phyloP scores from a whole-genome alignment of 2,113 vertebrate genomes.

The Aptenodytes patagonicus region DNA sequence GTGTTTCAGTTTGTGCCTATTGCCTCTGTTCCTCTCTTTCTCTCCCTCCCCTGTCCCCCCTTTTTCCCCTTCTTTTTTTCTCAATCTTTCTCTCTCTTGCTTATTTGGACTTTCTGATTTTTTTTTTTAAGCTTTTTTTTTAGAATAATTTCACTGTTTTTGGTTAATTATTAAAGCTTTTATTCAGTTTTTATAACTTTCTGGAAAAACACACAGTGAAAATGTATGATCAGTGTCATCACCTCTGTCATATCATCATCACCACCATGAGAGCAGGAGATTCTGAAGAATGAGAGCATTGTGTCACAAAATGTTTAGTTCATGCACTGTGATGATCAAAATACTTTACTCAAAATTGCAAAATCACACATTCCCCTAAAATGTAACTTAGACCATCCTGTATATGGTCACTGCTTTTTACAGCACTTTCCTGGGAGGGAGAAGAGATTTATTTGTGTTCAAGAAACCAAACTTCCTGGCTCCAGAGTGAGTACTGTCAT shows the following conservation, averaged over 20 bases:
- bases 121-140: background rate
- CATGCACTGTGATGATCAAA: background rate
- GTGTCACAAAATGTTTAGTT: background rate
- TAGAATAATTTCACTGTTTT: background rate
- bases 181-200: background rate
- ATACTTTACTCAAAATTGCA: background rate
- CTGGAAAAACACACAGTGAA: background rate
- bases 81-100: background rate
- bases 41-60: accelerated
- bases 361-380: background rate
- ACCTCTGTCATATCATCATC: background rate
- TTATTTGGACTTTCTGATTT: background rate
- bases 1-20: background rate
- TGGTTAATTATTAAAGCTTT: background rate
- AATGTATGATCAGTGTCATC: accelerated
- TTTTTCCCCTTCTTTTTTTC: background rate
- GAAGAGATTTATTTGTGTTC: background rate
- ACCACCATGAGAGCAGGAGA: background rate
- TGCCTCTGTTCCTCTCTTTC: background rate
- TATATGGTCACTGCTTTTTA: background rate
- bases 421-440: background rate
- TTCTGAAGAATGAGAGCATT: background rate
- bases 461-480: background rate
- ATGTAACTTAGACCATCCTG: background rate
- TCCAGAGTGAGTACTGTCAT: background rate